phyloP scores from a whole-genome alignment of 1,140 invertebrate genomes.

The Laodelphax striatellus region DNA sequence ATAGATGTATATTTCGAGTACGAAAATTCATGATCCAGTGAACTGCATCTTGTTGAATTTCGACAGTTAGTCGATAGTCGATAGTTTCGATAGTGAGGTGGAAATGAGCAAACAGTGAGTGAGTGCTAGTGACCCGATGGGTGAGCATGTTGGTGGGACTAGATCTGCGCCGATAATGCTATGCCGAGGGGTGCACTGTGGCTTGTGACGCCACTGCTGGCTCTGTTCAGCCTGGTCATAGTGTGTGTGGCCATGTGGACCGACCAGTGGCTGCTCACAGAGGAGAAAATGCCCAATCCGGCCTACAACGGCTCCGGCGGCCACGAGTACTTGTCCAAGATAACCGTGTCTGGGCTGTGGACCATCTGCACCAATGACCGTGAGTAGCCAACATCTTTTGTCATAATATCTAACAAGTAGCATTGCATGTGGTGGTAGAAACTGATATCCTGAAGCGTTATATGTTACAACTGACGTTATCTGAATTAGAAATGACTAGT shows the following conservation, averaged over 20 bases:
- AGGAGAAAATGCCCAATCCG: conserved; percentile 55
- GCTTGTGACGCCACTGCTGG: conserved; percentile 49
- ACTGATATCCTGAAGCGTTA: no score
- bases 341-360: conserved; percentile 57
- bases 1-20: no score
- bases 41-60: no score
- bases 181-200: conserved; percentile 33
- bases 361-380: conserved; percentile 54
- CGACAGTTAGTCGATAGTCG: no score
- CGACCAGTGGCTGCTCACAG: conserved; percentile 56
- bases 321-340: conserved; percentile 43
- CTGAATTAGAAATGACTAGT: no score
- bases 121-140: background rate
- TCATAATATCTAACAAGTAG: no score
- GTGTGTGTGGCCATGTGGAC: conserved; percentile 51
- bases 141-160: background rate
- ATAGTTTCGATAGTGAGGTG: no score
- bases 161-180: background rate
- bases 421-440: no score
- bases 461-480: no score
- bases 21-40: no score
- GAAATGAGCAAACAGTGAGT: background rate
- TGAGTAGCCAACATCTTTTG: no score
- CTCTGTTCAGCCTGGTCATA: conserved; percentile 47
- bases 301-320: conserved; percentile 50